Conservation (phyloP, 2,888 invertebrate genomes). For the Stenolophus ochropezus region DNA sequence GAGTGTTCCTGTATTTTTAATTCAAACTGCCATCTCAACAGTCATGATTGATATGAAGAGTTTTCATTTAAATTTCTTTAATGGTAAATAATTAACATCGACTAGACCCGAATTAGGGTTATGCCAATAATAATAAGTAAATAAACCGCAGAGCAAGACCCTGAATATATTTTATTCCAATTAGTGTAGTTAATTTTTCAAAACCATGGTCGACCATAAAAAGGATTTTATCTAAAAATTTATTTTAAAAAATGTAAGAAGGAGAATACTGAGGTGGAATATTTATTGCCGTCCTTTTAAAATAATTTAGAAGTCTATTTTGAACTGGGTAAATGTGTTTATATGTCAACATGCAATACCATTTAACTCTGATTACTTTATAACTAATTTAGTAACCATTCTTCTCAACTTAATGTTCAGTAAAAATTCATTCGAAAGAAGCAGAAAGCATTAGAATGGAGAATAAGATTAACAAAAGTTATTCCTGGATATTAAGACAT, state of each 20-base stretch:
- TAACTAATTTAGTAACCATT: neutral
- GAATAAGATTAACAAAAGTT: conserved; percentile 15
- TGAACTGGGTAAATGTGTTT: neutral
- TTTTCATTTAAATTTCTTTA: too few relatives aligned
- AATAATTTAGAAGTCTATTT: neutral
- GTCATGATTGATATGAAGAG: too few relatives aligned
- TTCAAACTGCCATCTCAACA: too few relatives aligned
- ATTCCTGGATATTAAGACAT: conserved; percentile 30
- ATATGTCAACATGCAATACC: neutral
- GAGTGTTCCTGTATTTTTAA: too few relatives aligned
- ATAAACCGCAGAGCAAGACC: too few relatives aligned
- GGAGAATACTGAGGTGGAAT: neutral
- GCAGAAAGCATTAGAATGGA: neutral
- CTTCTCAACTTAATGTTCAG: neutral
- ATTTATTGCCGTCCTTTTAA: neutral
- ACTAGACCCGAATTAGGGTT: too few relatives aligned
- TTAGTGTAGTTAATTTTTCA: too few relatives aligned
- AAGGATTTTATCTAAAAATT: neutral
- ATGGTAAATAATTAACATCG: too few relatives aligned
- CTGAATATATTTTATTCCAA: too few relatives aligned
- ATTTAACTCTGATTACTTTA: neutral
- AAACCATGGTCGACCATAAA: too few relatives aligned
- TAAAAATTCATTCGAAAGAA: neutral
- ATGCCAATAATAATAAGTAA: too few relatives aligned
- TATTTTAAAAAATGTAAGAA: neutral